phyloP scores from a whole-genome alignment of 2,888 invertebrate species.

The Aphidoletes aphidimyza region DNA sequence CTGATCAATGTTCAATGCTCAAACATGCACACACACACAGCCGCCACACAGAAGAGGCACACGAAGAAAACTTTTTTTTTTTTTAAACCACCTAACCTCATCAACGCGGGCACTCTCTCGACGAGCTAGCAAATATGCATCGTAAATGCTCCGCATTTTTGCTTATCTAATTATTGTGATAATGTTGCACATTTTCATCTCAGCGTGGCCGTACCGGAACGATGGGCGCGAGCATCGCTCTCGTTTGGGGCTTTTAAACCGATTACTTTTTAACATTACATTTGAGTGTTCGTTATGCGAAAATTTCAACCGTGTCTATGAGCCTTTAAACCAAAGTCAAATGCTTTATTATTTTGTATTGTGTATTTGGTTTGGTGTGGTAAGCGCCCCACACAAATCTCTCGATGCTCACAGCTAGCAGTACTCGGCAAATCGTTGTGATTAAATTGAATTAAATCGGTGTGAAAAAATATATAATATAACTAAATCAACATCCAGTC shows the following conservation, averaged over 20 bases:
- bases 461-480: conserved; percentile 27
- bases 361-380: background rate
- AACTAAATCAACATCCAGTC: background rate
- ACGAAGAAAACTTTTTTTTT: no score
- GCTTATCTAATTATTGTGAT: conserved; percentile 36
- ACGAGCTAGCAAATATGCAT: background rate
- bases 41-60: no score
- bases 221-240: background rate
- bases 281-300: conserved; percentile 6
- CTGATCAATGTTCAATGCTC: no score
- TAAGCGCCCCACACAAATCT: background rate
- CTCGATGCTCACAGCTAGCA: no score
- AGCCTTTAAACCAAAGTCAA: background rate
- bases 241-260: background rate
- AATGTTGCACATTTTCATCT: background rate
- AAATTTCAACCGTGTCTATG: background rate
- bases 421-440: background rate
- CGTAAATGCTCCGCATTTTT: conserved; percentile 13
- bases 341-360: no score
- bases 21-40: no score
- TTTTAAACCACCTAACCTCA: no score
- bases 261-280: background rate
- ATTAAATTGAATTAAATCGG: conserved; percentile 32
- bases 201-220: background rate
- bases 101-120: no score